Evolutionary conservation across 2,888 invertebrate genomes (phyloP).

Genomic region (Pterostichus niger): DNA sequence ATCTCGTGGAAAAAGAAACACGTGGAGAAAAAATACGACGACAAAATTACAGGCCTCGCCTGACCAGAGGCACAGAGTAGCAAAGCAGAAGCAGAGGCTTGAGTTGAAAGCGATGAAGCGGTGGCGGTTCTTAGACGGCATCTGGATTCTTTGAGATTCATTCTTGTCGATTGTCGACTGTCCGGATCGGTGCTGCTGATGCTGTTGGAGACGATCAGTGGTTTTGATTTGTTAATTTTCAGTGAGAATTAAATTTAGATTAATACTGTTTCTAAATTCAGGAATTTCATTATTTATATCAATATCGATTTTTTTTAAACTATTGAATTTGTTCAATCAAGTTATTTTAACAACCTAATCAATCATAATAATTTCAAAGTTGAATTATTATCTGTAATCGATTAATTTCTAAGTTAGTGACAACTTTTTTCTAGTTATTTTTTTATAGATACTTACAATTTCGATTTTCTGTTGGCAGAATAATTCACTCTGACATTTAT

Average conservation of each 20-base stretch:
- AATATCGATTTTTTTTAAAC: too few species aligned
- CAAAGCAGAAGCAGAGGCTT: background rate
- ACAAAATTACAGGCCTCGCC: conserved; percentile 54
- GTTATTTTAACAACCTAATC: too few species aligned
- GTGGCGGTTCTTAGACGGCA: conserved; percentile 11
- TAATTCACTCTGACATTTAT: too few species aligned
- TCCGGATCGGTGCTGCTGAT: background rate
- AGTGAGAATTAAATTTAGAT: background rate
- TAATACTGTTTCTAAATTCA: too few species aligned
- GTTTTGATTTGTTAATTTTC: background rate
- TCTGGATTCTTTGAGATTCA: conserved; percentile 40
- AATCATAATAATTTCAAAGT: too few species aligned
- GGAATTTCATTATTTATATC: too few species aligned
- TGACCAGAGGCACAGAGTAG: conserved; percentile 32
- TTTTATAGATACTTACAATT: too few species aligned
- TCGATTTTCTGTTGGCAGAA: too few species aligned
- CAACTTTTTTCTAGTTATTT: too few species aligned
- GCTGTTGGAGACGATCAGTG: background rate
- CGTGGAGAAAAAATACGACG: conserved; percentile 52
- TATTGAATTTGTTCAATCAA: too few species aligned
- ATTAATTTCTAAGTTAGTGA: too few species aligned
- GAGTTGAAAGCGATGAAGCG: background rate
- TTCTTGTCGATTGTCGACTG: background rate
- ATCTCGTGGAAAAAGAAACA: conserved; percentile 59
- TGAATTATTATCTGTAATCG: too few species aligned